Evolutionary conservation across 2,797 vertebrate species (phyloP).

Genomic region (Falco cherrug): DNA sequence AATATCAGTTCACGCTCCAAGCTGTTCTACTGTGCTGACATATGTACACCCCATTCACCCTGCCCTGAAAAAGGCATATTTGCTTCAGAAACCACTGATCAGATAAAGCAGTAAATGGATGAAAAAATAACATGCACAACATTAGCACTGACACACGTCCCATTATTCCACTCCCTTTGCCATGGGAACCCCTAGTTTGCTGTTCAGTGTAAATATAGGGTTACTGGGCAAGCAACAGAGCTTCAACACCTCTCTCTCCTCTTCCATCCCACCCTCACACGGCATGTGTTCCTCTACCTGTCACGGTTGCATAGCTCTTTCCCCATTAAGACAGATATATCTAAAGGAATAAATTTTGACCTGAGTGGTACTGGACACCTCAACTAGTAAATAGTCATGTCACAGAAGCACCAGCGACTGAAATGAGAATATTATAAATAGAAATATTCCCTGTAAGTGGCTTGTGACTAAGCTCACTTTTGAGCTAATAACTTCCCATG

Average conservation of each 20-base stretch:
- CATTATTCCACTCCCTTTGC: background rate
- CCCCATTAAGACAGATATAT: background rate
- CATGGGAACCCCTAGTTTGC: background rate
- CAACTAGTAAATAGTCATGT: background rate
- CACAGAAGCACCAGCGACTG: background rate
- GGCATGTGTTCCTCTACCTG: background rate
- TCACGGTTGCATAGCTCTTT: background rate
- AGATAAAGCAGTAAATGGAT: background rate
- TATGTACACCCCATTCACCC: background rate
- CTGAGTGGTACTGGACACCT: background rate
- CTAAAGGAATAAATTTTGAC: background rate
- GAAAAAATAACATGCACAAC: background rate
- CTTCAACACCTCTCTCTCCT: background rate
- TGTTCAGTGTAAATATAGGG: background rate
- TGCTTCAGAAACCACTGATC: background rate
- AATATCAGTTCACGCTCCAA: conserved; percentile 50
- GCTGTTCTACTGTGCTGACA: conserved; percentile 53
- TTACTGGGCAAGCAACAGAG: background rate
- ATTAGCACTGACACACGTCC: background rate
- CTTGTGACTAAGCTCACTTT: conserved; percentile 70
- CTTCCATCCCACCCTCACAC: background rate
- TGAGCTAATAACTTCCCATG: conserved; percentile 71
- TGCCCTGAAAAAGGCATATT: background rate
- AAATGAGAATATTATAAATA: conserved; percentile 57
- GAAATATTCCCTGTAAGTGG: conserved; percentile 47